Conservation (phyloP, 2,888 invertebrate genomes). For the Cotesia congregata region DNA sequence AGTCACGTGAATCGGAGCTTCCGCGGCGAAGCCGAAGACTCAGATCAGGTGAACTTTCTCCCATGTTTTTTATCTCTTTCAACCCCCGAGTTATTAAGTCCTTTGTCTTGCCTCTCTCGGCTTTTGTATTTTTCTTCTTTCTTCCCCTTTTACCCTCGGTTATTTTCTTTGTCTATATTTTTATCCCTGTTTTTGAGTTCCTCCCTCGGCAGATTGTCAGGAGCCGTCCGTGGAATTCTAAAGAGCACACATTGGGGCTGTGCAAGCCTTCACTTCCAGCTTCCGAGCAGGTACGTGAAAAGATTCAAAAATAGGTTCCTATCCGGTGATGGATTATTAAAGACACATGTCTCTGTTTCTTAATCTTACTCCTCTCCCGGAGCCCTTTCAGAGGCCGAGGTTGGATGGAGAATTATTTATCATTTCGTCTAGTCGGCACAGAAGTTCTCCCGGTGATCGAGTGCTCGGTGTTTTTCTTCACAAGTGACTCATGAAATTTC, state of each 20-base stretch:
- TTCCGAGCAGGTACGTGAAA: conserved; percentile 27
- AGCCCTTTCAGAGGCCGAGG: no score
- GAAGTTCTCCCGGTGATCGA: no score
- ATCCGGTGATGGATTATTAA: conserved; percentile 45
- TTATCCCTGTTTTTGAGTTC: conserved; percentile 8
- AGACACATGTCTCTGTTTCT: conserved; percentile 20
- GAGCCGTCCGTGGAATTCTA: conserved; percentile 60
- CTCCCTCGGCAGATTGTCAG: conserved; percentile 59
- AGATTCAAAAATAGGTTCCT: conserved; percentile 44
- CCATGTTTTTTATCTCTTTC: conserved; percentile 64
- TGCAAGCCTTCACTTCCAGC: conserved; percentile 44
- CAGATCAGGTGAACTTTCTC: conserved; percentile 89
- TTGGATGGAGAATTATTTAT: no score
- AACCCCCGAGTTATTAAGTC: conserved; percentile 17
- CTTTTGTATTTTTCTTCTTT: conserved; percentile 2
- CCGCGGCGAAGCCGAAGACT: conserved; percentile 88
- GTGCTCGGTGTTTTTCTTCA: neutral
- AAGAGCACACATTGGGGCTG: conserved; percentile 53
- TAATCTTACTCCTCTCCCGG: conserved; percentile 15
- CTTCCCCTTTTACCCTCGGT: conserved; percentile 30
- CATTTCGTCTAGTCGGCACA: no score
- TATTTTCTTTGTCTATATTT: conserved; percentile 40
- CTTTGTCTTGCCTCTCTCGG: conserved; percentile 14
- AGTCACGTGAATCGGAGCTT: conserved; percentile 89
- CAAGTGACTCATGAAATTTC: conserved; percentile 9